These are phyloP conservation scores for Castor canadensis DNA, from an alignment of 2,113 vertebrate genomes.

Conservation along the genomic window DNA sequence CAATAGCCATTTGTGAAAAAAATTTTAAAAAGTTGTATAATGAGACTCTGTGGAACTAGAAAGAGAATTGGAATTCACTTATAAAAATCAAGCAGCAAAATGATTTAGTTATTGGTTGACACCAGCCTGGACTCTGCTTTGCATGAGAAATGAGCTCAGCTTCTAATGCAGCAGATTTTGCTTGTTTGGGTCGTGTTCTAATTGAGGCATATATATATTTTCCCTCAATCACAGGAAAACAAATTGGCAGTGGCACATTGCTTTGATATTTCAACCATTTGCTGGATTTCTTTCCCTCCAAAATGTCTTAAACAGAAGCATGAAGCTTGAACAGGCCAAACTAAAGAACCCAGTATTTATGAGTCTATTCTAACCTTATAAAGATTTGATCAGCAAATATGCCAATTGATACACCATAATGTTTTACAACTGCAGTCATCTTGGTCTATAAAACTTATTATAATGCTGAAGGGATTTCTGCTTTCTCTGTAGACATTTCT, in stretches of 20 bases:
- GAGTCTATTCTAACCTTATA: constrained; percentile 69
- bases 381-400: constrained; percentile 79
- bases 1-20: constrained; percentile 11
- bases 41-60: constrained; percentile 11
- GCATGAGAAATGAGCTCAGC: constrained; percentile 60
- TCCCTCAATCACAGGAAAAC: constrained; percentile 68
- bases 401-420: constrained; percentile 79
- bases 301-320: constrained; percentile 67
- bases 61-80: constrained; percentile 60
- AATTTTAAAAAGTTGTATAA: constrained; percentile 20
- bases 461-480: constrained; percentile 69
- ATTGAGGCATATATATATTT: constrained; percentile 68
- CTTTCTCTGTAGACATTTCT: constrained; percentile 66
- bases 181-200: constrained; percentile 67
- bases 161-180: constrained; percentile 47
- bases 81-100: constrained; percentile 56
- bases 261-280: constrained; percentile 72
- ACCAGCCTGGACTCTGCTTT: constrained; percentile 57
- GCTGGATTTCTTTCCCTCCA: constrained; percentile 57
- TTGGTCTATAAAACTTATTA: constrained; percentile 76
- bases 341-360: constrained; percentile 70
- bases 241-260: constrained; percentile 74
- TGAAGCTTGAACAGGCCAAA: constrained; percentile 60
- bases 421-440: constrained; percentile 78
- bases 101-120: constrained; percentile 44